Evolutionary conservation across 2,113 vertebrate species (phyloP).

Genomic region (Bucco capensis): DNA sequence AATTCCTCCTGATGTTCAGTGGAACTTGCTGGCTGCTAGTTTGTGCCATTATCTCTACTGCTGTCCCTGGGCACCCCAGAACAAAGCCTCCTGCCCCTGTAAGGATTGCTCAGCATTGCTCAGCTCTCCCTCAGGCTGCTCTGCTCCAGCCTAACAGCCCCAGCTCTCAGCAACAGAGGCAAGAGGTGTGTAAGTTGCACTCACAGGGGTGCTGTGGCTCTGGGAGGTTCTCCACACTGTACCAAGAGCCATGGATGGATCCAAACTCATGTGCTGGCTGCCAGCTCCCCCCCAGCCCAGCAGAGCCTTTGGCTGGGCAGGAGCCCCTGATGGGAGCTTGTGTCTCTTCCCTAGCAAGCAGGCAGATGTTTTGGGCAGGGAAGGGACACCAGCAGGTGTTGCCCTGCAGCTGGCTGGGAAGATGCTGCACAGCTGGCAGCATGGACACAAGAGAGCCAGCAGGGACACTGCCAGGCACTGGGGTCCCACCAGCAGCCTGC

Average conservation of each 20-base stretch:
- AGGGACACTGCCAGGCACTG: neutral
- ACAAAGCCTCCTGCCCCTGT: no score
- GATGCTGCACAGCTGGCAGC: neutral
- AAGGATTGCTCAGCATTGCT: no score
- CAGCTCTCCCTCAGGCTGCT: no score
- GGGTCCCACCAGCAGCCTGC: neutral
- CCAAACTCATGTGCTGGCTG: neutral
- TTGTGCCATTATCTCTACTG: no score
- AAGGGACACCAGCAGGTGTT: neutral
- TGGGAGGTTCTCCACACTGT: neutral
- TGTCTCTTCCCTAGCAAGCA: neutral
- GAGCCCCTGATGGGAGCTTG: neutral
- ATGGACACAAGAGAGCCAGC: neutral
- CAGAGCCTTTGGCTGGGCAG: neutral
- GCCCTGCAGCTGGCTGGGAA: neutral
- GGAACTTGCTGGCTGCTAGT: no score
- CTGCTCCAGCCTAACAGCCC: no score
- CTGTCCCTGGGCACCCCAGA: no score
- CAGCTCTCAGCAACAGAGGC: no score
- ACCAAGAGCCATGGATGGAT: rapidly evolving
- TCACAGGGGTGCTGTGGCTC: neutral
- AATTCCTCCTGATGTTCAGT: no score
- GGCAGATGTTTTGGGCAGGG: neutral
- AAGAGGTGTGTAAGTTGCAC: neutral
- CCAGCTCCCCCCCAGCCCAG: neutral